Base-by-base conservation (phyloP, 2,888 invertebrate genomes). In the Acrocera orbiculus region DNA sequence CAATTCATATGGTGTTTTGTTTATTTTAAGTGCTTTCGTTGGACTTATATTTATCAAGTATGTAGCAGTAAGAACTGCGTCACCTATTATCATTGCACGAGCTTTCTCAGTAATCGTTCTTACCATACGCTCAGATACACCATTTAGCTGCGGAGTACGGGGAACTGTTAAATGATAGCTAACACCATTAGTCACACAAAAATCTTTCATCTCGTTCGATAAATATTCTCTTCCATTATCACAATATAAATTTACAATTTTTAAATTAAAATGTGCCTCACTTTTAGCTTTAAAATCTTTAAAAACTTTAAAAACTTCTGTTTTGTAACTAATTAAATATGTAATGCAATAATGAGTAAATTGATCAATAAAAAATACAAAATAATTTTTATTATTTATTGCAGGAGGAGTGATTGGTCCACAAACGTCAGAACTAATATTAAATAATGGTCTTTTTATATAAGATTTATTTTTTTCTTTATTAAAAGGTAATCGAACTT, bases 101-200 rank as follows among this genome's bases (percentile, higher is more conserved):
- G 52, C 51, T 38, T 49, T 55, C 44, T 56, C 54, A 8, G 51
- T 50, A 24, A 58, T 45, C 14, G 51, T 51, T 38, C 54, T 35
- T 22, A 45, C 47, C 53, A 56, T 54, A 4, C 55, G 42, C 37
- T 57, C 54, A 11, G 52, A 42, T 10, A 54, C 48, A 37, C 52
- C 52, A 48, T 58, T 59, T 42, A 48, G 47, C 42, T 56, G 51
- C 33, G 54, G 56, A 11, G 56, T 54, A 37, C 47, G 41, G 33
- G 56, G 52, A 35, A 57, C 50, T 35, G 56, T 56, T 27, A 53
- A 49, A 47, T 55, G 49, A 44, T 48, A 51, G 25, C 34, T 47
- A 23, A 52, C 49, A n/a, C 49, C 49, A 42, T 47, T 52, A 41
- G 48, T 30, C 30, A 44, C 41, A 45, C 47, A 54, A 41, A 33